These are phyloP conservation scores for Lasioglossum villosulum DNA, from an alignment of 2,888 invertebrate species.

Conservation along the genomic window DNA sequence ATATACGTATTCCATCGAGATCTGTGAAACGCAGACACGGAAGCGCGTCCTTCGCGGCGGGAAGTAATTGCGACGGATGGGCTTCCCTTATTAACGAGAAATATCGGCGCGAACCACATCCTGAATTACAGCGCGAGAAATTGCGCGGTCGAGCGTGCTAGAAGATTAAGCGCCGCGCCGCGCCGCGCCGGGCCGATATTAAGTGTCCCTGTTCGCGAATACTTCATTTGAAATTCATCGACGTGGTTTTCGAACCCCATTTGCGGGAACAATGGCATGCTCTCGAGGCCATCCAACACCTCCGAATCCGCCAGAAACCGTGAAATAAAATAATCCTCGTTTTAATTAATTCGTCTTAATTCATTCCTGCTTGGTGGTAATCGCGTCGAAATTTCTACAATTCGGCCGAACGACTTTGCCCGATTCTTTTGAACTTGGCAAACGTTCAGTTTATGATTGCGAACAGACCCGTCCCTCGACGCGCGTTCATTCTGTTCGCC, in stretches of 20 bases:
- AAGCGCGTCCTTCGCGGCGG: background rate
- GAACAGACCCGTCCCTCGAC: background rate
- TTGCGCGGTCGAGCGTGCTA: constrained; percentile 37
- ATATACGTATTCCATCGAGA: background rate
- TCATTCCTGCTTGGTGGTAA: background rate
- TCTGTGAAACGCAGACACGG: background rate
- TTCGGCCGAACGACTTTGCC: background rate
- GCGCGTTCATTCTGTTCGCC: background rate
- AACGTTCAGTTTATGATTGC: background rate
- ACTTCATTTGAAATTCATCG: constrained; percentile 39
- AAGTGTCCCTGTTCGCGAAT: constrained; percentile 43
- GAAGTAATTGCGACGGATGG: constrained; percentile 26
- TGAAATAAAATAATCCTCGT: background rate
- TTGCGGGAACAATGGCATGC: background rate
- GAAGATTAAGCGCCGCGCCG: constrained; percentile 45
- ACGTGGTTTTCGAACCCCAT: constrained; percentile 28
- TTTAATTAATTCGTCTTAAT: background rate
- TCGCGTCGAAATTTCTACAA: background rate
- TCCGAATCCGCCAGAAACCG: background rate
- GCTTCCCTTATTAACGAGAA: constrained; percentile 45
- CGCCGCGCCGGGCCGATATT: constrained; percentile 35
- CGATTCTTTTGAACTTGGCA: background rate
- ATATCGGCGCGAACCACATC: constrained; percentile 48
- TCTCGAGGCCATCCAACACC: background rate
- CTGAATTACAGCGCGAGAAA: constrained; percentile 55